A percentile compares a stretch with the other conserved stretches of the same genome.
These are phyloP conservation scores for Gobio occitaniae DNA, from an alignment of 2,797 vertebrate species.

Conservation along the genomic window DNA sequence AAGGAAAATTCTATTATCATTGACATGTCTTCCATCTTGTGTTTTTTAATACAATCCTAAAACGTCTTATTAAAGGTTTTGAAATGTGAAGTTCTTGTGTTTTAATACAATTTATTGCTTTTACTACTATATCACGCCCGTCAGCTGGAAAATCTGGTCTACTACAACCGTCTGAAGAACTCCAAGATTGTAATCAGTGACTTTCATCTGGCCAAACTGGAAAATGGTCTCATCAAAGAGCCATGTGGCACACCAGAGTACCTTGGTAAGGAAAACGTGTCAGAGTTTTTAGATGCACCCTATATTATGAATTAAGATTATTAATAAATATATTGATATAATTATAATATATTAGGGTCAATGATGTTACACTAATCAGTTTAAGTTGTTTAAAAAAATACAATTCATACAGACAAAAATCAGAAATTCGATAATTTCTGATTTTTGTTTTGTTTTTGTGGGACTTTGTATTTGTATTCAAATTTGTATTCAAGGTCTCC, in stretches of 20 bases:
- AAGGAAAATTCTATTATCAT: neutral
- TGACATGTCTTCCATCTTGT: neutral
- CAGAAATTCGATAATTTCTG: too few relatives aligned
- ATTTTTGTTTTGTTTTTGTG: too few relatives aligned
- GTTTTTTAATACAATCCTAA: neutral
- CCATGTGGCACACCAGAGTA: slow-evolving; percentile 98
- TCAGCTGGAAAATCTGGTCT: slow-evolving; percentile 96
- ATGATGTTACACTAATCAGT: neutral
- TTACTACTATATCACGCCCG: slow-evolving; percentile 21
- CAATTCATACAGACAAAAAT: neutral
- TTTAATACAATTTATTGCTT: neutral
- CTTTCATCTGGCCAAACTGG: slow-evolving; percentile 96
- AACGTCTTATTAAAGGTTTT: neutral
- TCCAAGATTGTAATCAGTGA: slow-evolving; percentile 99
- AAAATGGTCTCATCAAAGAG: slow-evolving; percentile 97
- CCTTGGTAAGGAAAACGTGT: slow-evolving; percentile 82
- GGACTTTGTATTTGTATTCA: too few relatives aligned
- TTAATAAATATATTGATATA: neutral
- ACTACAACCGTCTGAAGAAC: slow-evolving; percentile 97
- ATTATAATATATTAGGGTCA: neutral
- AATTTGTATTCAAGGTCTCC: neutral
- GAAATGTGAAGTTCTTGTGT: neutral
- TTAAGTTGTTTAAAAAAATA: neutral
- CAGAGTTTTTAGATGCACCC: neutral
- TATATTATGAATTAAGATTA: neutral